Evolutionary conservation across 2,888 invertebrate genomes (phyloP), one percentile per base, ranked within the genome.

Genomic region (Hydropsyche betteni): DNA sequence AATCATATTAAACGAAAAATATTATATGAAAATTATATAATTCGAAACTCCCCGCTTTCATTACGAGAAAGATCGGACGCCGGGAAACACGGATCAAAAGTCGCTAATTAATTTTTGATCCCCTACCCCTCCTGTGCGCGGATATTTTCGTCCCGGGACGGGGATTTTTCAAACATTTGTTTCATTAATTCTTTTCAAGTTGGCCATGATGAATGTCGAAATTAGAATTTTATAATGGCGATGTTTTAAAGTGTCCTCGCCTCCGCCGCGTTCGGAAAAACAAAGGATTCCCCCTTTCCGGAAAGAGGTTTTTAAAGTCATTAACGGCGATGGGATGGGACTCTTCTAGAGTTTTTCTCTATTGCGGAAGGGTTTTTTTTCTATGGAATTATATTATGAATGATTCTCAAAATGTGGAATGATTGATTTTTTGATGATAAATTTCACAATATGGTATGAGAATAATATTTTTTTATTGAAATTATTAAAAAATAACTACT

Each of bases 181-280:
- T 71, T 72, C 75, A 53, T 61, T 75, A 75, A 75, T 75, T 75
- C 75, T 75, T 75, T 75, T 75, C 71, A 72, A 72, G 72, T 38
- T 16, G 61, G 52, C 52, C 52, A 72, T 75, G 75, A 75, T 75
- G 71, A 72, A 75, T 75, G 75, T 34, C 68, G 75, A 75, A 75
- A 75, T 71, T 61, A 52, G 71, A 75, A 58, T 75, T 75, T 75
- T 68, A 75, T 71, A 52, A 55, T 51, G 64, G 64, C 52, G 64
- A 75, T 71, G 71, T 71, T 75, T 61, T 44, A 68, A 64, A 68
- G 75, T 75, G 64, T 34, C 24, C 16, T 24, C 51, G 55, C 33
- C 53, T 58, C 44, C 68, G 52, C 36, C 10, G 69, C 72, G 34
- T 75, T 75, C 50, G 64, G 71, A 58, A 24, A 34, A 75, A 75